A percentile compares a stretch with the other conserved stretches of the same genome.
phyloP scores from a whole-genome alignment of 1,140 invertebrate species.

The Pseudomyrmex flavicornis region DNA sequence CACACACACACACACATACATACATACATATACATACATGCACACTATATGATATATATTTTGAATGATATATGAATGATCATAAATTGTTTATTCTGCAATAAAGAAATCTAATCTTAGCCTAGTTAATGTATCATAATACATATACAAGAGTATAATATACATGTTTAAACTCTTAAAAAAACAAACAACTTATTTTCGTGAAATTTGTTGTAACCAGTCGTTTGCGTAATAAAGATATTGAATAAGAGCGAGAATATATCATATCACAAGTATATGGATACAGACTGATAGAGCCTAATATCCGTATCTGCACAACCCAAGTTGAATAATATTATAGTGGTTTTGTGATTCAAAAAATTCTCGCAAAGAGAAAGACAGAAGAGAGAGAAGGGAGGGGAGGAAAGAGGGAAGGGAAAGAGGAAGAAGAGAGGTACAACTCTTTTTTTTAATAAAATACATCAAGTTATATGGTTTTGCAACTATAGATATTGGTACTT shows the following conservation, averaged over 20 bases:
- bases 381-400: no score
- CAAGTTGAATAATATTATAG: constrained; percentile 60
- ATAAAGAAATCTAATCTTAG: constrained; percentile 31
- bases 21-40: no score
- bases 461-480: constrained; percentile 62
- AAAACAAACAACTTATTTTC: constrained; percentile 56
- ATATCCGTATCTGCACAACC: constrained; percentile 53
- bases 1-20: no score
- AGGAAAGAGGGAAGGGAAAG: no score
- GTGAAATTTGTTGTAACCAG: constrained; percentile 29
- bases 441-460: constrained; percentile 73
- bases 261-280: constrained; percentile 58
- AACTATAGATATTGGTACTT: constrained; percentile 46
- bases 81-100: constrained; percentile 16
- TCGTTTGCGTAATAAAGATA: constrained; percentile 43
- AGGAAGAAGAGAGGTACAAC: constrained; percentile 18
- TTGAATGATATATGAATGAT: constrained; percentile 27
- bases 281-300: constrained; percentile 45
- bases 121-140: constrained; percentile 47
- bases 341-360: constrained; percentile 46
- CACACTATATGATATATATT: not conserved
- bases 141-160: no score
- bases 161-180: constrained; percentile 55
- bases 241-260: constrained; percentile 61
- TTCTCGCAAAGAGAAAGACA: not conserved